These are phyloP conservation scores for Thamnaconus septentrionalis DNA, from an alignment of 2,113 vertebrate genomes.

Conservation along the genomic window DNA sequence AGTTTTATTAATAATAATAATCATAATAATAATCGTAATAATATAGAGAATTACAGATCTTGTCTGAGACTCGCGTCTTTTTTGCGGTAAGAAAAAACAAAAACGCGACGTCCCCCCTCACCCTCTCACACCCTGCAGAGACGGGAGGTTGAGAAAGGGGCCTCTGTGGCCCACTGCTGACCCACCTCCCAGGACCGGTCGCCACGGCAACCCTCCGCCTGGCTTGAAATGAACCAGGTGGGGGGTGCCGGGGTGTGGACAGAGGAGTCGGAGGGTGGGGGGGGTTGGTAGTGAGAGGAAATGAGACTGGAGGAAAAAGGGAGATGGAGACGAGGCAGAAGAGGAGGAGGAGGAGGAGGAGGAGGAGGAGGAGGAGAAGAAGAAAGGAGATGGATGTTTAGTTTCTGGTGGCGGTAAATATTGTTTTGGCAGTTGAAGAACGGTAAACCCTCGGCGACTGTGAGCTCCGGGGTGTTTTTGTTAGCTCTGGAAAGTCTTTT, in stretches of 20 bases:
- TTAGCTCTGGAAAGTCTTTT: slow-evolving; percentile 5
- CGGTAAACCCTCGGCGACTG: slow-evolving; percentile 9
- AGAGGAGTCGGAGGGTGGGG: slow-evolving; percentile 2
- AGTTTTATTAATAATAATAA: no score
- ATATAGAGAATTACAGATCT: no score
- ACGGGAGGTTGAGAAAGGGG: slow-evolving; percentile 26
- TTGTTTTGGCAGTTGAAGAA: slow-evolving; percentile 8
- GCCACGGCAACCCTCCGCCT: slow-evolving; percentile 46
- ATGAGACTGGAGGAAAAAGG: slow-evolving; percentile 13
- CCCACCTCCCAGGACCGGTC: slow-evolving; percentile 46
- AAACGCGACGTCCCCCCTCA: background rate
- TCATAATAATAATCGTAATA: no score
- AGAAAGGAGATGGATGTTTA: slow-evolving; percentile 3
- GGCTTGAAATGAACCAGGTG: slow-evolving; percentile 52
- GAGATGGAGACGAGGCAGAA: background rate
- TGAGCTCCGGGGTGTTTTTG: slow-evolving; percentile 21
- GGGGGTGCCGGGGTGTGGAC: slow-evolving; percentile 21
- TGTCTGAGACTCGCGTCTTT: no score
- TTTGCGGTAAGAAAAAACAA: no score
- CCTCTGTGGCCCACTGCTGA: slow-evolving; percentile 54
- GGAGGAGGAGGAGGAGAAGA: background rate
- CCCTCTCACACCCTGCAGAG: slow-evolving; percentile 14
- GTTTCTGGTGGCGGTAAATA: slow-evolving; percentile 24
- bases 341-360: background rate
- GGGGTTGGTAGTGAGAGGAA: slow-evolving; percentile 17